These are phyloP conservation scores for Danio rerio DNA, from an alignment of 2,113 vertebrate genomes.

Conservation along the genomic window GRCz12tu NC_133189.1:22343001-22343500, in stretches of 20 bases:
- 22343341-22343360: slow-evolving; percentile 37
- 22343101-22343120: not conserved
- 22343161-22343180: not conserved
- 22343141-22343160: slow-evolving; percentile 1
- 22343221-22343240: slow-evolving; percentile 56
- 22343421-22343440: slow-evolving; percentile 3
- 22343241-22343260: slow-evolving; percentile 49
- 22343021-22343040: not conserved
- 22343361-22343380: slow-evolving; percentile 23
- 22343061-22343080: slow-evolving; percentile 8
- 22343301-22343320: slow-evolving; percentile 47
- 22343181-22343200: slow-evolving; percentile 43
- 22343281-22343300: slow-evolving; percentile 45
- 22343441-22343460: slow-evolving; percentile 20
- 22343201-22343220: slow-evolving; percentile 41
- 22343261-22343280: slow-evolving; percentile 19
- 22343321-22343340: slow-evolving; percentile 38
- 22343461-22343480: slow-evolving; percentile 46
- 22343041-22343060: slow-evolving; percentile 31
- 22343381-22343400: slow-evolving; percentile 45
- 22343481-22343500: slow-evolving; percentile 45
- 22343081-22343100: not conserved
- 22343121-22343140: not conserved
- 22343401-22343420: slow-evolving; percentile 39
- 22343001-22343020: slow-evolving; percentile 46